These are phyloP conservation scores for Myotis daubentonii DNA, from an alignment of 2,797 vertebrate genomes.

Conservation along the genomic window DNA sequence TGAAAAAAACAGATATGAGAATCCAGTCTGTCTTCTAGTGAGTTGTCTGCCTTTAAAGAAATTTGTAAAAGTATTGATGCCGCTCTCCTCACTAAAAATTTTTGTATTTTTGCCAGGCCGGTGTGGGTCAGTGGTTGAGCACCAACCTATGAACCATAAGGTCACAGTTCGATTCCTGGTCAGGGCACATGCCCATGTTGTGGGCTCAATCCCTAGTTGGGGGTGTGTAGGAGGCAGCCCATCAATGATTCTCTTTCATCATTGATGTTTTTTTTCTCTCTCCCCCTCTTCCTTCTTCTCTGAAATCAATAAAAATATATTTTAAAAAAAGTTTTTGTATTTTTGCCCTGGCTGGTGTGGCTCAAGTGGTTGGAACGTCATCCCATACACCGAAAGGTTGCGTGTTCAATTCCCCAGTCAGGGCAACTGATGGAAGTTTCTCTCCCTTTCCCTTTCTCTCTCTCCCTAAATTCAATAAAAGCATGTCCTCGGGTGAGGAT, in stretches of 20 bases:
- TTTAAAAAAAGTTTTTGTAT: neutral
- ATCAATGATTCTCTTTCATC: no score
- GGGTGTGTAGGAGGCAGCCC: no score
- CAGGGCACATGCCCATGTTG: neutral
- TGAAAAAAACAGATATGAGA: neutral
- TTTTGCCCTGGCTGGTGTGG: neutral
- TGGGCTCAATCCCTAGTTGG: no score
- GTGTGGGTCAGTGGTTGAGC: neutral
- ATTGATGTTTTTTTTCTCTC: no score
- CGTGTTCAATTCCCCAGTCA: neutral
- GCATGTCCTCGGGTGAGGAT: no score
- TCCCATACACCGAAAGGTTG: neutral
- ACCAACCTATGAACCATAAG: neutral
- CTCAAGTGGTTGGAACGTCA: neutral
- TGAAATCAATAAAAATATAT: no score
- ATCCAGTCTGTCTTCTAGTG: neutral
- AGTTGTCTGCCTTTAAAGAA: neutral
- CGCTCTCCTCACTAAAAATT: neutral
- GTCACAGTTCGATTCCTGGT: neutral
- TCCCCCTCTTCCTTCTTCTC: no score
- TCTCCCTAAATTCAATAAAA: no score
- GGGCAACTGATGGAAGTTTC: neutral
- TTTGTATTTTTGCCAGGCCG: neutral
- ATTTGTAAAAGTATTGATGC: slow-evolving; percentile 31
- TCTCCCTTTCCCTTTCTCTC: neutral